Conservation (phyloP, 2,888 invertebrate species). For the Mythimna loreyi region DNA sequence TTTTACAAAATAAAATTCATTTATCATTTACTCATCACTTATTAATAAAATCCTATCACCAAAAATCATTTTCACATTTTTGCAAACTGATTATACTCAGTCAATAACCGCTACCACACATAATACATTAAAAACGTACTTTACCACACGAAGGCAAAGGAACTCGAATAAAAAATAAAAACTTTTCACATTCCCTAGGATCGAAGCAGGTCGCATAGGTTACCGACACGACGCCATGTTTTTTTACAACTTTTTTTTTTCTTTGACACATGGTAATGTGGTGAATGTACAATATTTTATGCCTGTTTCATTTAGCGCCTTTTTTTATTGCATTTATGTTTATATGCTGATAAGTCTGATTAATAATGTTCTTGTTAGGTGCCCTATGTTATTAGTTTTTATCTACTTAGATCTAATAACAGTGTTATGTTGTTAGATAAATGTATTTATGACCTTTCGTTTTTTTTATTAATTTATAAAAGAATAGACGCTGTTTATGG, state of each 20-base stretch:
- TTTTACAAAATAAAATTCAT: no score
- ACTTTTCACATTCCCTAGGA: conserved; percentile 53
- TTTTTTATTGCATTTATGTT: conserved; percentile 17
- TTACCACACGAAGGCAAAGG: conserved; percentile 34
- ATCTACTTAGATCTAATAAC: conserved; percentile 13
- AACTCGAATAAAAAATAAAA: conserved; percentile 55
- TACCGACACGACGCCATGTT: conserved; percentile 38
- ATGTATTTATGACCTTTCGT: conserved; percentile 22
- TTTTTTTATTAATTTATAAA: conserved; percentile 5
- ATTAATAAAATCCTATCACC: no score
- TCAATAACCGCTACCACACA: not conserved
- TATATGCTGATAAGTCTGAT: conserved; percentile 24
- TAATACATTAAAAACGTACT: not conserved
- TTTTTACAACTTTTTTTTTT: conserved; percentile 28
- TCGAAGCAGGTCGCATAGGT: conserved; percentile 49
- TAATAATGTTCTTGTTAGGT: not conserved
- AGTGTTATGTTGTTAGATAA: not conserved
- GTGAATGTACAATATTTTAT: conserved; percentile 7
- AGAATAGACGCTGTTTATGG: not conserved
- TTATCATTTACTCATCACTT: no score
- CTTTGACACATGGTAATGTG: conserved; percentile 23
- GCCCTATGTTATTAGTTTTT: conserved; percentile 32
- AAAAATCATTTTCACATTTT: not conserved
- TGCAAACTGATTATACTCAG: not conserved
- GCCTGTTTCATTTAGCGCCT: conserved; percentile 11